Conservation (phyloP, 2,113 vertebrate genomes). For the Addax nasomaculatus region DNA sequence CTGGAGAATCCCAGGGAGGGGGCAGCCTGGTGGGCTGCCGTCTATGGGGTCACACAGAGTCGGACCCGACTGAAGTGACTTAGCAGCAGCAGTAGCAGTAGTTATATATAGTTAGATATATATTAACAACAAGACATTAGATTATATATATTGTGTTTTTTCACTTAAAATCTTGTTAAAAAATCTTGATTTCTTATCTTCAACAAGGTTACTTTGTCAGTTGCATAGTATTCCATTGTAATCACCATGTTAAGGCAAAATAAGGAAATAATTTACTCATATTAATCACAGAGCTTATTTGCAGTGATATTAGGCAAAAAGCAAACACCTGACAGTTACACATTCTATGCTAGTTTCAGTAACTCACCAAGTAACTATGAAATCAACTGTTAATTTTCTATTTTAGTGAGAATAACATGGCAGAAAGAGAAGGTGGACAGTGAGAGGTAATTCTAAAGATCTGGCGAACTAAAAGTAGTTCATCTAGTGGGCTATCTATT, state of each 20-base stretch:
- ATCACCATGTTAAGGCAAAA: background rate
- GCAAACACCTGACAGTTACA: background rate
- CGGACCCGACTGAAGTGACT: no score
- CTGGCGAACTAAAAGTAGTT: background rate
- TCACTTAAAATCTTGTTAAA: background rate
- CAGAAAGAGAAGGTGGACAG: background rate
- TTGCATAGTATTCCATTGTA: background rate
- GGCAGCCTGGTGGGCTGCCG: no score
- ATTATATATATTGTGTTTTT: background rate
- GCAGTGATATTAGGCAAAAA: background rate
- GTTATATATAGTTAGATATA: background rate
- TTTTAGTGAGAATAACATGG: background rate
- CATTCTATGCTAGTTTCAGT: background rate
- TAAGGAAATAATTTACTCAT: background rate
- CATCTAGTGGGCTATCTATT: background rate
- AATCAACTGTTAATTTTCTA: conserved; percentile 16
- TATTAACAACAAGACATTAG: background rate
- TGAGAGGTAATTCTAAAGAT: background rate
- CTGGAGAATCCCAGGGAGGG: no score
- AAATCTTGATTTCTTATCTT: background rate
- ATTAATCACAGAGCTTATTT: background rate
- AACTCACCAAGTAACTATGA: background rate
- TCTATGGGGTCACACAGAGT: no score
- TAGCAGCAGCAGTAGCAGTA: no score
- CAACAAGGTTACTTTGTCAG: background rate